Evolutionary conservation across 2,797 vertebrate genomes (phyloP).

Genomic region (Chelon auratus): DNA sequence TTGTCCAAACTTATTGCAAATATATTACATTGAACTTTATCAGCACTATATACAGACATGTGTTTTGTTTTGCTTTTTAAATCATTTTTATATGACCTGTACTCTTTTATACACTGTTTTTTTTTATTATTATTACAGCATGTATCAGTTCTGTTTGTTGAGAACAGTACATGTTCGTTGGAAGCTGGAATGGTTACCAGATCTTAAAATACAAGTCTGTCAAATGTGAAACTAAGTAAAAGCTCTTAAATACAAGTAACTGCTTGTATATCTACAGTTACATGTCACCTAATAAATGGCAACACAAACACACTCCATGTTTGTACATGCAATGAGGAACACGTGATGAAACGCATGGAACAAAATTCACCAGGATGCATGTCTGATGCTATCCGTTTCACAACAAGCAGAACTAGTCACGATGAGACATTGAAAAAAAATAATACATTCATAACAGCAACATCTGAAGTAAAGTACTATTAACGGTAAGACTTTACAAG

Average conservation of each 20-base stretch:
- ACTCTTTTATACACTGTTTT: constrained; percentile 27
- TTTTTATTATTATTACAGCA: constrained; percentile 6
- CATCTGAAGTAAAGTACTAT: constrained; percentile 26
- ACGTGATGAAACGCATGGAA: constrained; percentile 43
- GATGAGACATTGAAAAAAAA: constrained; percentile 20
- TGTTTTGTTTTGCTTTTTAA: constrained; percentile 12
- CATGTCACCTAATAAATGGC: constrained; percentile 68
- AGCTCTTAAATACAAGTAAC: constrained; percentile 44
- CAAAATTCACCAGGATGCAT: constrained; percentile 47
- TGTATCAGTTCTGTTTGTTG: constrained; percentile 21
- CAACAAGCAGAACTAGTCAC: constrained; percentile 28
- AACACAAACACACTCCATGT: constrained; percentile 61
- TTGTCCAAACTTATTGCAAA: constrained; percentile 69
- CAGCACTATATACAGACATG: constrained; percentile 53
- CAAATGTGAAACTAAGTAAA: constrained; percentile 33
- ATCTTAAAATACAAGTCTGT: constrained; percentile 30
- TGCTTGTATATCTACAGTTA: constrained; percentile 62
- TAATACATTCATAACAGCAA: neutral
- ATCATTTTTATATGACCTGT: constrained; percentile 21
- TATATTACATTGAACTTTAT: constrained; percentile 57
- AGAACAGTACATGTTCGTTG: constrained; percentile 23
- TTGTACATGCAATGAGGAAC: constrained; percentile 70
- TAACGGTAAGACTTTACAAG: constrained; percentile 28
- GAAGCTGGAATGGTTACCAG: constrained; percentile 30
- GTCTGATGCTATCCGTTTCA: constrained; percentile 21